Percentiles rank a stretch among this genome's conserved stretches.
These are phyloP conservation scores for Oncopodura yosiiana DNA, from an alignment of 1,140 invertebrate genomes.

Conservation along the genomic window DNA sequence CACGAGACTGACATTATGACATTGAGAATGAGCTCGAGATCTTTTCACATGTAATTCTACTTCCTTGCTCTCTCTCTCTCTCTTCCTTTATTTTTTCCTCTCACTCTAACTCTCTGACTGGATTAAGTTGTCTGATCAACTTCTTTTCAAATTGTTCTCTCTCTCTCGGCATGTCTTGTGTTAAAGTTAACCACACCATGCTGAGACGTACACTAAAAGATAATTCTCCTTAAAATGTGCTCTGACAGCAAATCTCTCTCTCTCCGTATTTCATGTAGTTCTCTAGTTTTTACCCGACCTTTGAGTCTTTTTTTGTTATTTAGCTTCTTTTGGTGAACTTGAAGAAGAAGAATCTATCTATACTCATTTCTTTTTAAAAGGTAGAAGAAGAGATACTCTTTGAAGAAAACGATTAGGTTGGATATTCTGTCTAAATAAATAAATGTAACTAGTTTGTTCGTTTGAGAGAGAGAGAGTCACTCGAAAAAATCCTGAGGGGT, in stretches of 20 bases:
- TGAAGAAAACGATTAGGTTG: background rate
- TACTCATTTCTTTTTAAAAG: background rate
- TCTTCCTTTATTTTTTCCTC: background rate
- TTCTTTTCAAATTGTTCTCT: background rate
- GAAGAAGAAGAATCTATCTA: background rate
- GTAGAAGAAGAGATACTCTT: conserved; percentile 2
- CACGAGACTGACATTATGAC: no score
- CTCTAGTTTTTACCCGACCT: background rate
- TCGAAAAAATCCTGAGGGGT: conserved; percentile 11
- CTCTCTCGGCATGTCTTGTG: no score
- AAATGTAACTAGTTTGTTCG: conserved; percentile 9
- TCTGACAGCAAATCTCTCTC: background rate
- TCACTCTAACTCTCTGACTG: background rate
- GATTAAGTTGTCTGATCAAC: conserved; percentile 25
- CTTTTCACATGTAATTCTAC: background rate
- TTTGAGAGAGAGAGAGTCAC: no score
- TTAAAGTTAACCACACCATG: no score
- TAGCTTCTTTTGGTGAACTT: background rate
- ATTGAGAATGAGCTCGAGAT: no score
- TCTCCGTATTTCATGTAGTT: background rate
- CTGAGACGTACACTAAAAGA: no score
- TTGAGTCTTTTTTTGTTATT: no score
- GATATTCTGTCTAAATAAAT: conserved; percentile 11
- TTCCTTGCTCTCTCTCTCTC: background rate
- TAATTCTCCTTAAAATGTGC: background rate